These are phyloP conservation scores for Pogona vitticeps DNA, from an alignment of 2,113 vertebrate genomes.

Conservation along the genomic window DNA sequence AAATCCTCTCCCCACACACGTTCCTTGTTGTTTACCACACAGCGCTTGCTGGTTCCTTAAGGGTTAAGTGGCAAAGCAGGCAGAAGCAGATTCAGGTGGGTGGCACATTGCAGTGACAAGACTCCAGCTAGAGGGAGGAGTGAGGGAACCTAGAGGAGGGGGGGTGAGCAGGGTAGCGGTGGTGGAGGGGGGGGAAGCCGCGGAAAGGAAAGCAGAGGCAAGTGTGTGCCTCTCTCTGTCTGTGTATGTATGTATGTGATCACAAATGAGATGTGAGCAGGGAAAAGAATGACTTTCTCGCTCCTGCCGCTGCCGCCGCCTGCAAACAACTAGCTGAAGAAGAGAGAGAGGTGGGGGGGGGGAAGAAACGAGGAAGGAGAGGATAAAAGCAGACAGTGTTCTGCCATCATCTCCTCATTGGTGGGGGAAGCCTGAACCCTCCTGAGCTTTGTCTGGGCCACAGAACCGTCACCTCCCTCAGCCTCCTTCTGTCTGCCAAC, in stretches of 20 bases:
- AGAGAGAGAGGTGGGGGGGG: not conserved
- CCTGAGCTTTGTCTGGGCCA: not conserved
- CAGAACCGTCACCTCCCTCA: not conserved
- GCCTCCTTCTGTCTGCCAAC: constrained; percentile 34
- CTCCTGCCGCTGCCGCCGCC: constrained; percentile 7
- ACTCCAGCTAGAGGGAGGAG: constrained; percentile 33
- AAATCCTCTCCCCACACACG: not conserved
- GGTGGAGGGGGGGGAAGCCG: not conserved
- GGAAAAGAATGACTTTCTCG: constrained; percentile 17
- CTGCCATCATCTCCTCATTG: not conserved
- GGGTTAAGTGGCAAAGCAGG: constrained; percentile 53
- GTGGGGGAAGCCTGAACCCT: not conserved
- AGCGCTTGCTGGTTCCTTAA: constrained; percentile 8
- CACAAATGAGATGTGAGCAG: constrained; percentile 32
- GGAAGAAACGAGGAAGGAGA: constrained; percentile 1
- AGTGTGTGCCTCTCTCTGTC: not conserved
- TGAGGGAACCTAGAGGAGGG: constrained; percentile 26
- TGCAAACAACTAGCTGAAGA: constrained; percentile 15
- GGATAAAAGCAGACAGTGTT: constrained; percentile 2
- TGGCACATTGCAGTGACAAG: constrained; percentile 57
- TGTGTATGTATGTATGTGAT: not conserved
- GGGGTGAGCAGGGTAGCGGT: constrained; percentile 7
- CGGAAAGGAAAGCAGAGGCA: constrained; percentile 21
- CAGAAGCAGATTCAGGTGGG: constrained; percentile 62
- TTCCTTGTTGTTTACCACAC: not conserved